Base-by-base conservation (phyloP, 2,113 vertebrate species). In the Thryonomys swinderianus region DNA sequence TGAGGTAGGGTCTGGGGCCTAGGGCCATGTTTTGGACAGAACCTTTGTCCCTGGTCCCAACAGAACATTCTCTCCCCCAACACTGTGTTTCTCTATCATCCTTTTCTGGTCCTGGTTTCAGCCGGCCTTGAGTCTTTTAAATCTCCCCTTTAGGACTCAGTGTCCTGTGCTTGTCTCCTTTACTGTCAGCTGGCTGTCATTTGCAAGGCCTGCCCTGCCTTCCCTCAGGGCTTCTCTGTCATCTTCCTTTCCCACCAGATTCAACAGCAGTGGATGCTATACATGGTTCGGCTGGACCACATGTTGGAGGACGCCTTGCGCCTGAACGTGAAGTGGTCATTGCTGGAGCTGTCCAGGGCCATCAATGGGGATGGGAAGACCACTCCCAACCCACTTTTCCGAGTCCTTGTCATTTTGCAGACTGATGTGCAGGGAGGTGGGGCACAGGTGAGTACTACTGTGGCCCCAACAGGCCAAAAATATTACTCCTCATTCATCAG, bases 251-350 rank as follows among this genome's bases (percentile, higher is more conserved):
- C 42, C 48, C 40, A 80, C 32, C 95, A 99, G 99, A 99, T 99
- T 79, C 99, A 99, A 91, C 98, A 99, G 88, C 98, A 99, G 90
- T 99, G 99, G 99, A 83, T 95, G 91, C 91, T 92, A 23, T 99
- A 99, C 93, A 98, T 98, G 0, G 93, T 99, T 62, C 98, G 98
- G 59, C 97, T 99, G 93, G 99, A 99, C 81, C 86, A 14, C 23
- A 98, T 99, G 98, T 97, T 99, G 85, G 99, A 99, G 91, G 98
- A 99, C 4, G 98, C 99, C 45, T 96, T 99, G 30, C 98, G 98
- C 37, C 95, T 97, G 69, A 99, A 99, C 25, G 96, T 99, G 78
- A 99, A 99, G 80, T 97, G 97, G 96, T 99, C 99, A 9, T 98
- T 99, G 95, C 98, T 98, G 95, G 99, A 99, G 78, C 98, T 99